phyloP scores from a whole-genome alignment of 1,140 invertebrate genomes.

The Drosophila murphyi region DNA sequence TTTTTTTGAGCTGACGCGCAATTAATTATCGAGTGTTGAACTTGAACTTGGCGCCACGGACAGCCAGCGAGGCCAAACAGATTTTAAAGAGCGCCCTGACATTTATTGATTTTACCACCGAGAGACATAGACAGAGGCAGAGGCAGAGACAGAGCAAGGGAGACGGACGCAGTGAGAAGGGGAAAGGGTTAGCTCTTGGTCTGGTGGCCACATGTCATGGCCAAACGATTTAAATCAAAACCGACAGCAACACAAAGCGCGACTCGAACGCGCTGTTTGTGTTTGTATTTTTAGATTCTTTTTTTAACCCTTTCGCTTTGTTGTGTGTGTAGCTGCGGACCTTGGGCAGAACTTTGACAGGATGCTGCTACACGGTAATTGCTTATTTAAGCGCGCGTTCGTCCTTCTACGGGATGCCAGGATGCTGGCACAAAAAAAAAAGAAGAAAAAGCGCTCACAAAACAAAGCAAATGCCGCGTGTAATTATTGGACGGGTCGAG shows the following conservation, averaged over 20 bases:
- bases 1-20: slow-evolving; percentile 33
- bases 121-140: neutral
- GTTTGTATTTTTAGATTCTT: slow-evolving; percentile 28
- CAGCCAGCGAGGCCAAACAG: neutral
- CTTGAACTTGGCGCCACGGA: slow-evolving; percentile 64
- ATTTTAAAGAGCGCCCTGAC: slow-evolving; percentile 47
- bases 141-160: neutral
- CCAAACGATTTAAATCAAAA: slow-evolving; percentile 75
- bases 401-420: slow-evolving; percentile 74
- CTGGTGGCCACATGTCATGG: slow-evolving; percentile 74
- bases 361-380: slow-evolving; percentile 79
- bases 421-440: slow-evolving; percentile 34
- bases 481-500: slow-evolving; percentile 63
- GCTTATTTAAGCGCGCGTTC: slow-evolving; percentile 81
- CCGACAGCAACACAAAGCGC: slow-evolving; percentile 59
- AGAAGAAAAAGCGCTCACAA: slow-evolving; percentile 31
- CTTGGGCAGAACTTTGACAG: slow-evolving; percentile 73
- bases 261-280: slow-evolving; percentile 12
- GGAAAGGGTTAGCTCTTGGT: slow-evolving; percentile 34
- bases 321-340: slow-evolving; percentile 43
- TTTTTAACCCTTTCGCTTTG: slow-evolving; percentile 65
- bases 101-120: slow-evolving; percentile 58
- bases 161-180: neutral
- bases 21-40: slow-evolving; percentile 82
- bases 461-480: slow-evolving; percentile 73